phyloP scores from a whole-genome alignment of 2,888 invertebrate species.

The Heliconius sara region DNA sequence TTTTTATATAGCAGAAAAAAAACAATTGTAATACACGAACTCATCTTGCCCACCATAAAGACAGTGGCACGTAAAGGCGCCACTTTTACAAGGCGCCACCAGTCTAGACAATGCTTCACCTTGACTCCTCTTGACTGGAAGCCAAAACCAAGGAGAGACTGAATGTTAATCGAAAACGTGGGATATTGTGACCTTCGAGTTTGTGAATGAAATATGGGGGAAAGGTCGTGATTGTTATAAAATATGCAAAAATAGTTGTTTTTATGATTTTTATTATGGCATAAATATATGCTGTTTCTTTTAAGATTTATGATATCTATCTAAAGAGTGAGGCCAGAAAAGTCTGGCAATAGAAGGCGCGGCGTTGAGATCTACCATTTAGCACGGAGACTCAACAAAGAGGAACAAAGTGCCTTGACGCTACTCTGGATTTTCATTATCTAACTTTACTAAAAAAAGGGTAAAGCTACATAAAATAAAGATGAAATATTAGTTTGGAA shows the following conservation, averaged over 20 bases:
- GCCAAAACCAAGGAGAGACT: neutral
- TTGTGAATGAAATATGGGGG: neutral
- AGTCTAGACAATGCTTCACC: slow-evolving; percentile 44
- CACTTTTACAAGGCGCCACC: slow-evolving; percentile 36
- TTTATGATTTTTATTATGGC: neutral
- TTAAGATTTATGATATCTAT: too few relatives aligned
- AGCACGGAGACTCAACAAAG: too few relatives aligned
- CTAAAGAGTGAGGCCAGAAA: too few relatives aligned
- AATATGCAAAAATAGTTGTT: neutral
- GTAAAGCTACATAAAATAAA: neutral
- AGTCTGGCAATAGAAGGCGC: too few relatives aligned
- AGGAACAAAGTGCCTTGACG: too few relatives aligned
- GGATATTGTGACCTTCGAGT: neutral
- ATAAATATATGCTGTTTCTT: too few relatives aligned
- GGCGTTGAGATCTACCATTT: too few relatives aligned
- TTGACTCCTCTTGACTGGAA: slow-evolving; percentile 35
- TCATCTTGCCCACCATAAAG: slow-evolving; percentile 9
- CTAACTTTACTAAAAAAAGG: neutral
- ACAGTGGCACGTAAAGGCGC: slow-evolving; percentile 12
- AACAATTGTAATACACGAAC: neutral
- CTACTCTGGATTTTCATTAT: too few relatives aligned
- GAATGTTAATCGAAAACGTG: slow-evolving; percentile 14
- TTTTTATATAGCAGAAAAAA: neutral
- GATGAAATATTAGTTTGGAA: neutral
- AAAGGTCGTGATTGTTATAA: neutral